phyloP scores from a whole-genome alignment of 2,888 invertebrate species.

The Chelonus formosanus region DNA sequence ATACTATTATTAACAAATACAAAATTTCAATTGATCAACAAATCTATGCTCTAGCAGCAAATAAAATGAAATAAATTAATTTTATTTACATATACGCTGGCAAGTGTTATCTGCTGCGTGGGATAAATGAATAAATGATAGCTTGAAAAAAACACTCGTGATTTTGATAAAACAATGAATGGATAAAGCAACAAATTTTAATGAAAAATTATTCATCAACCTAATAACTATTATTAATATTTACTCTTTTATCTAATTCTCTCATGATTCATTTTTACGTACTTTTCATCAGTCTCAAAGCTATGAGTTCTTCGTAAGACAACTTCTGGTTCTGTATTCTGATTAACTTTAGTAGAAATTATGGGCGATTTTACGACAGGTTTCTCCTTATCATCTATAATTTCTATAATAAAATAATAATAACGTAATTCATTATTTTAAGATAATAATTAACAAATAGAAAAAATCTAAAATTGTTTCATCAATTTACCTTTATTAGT shows the following conservation, averaged over 20 bases:
- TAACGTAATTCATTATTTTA: background rate
- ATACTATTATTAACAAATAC: too few relatives aligned
- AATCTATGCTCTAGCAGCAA: too few relatives aligned
- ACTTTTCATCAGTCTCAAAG: slow-evolving; percentile 90
- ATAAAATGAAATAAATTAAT: too few relatives aligned
- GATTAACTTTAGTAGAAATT: slow-evolving; percentile 59
- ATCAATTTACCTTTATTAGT: slow-evolving; percentile 50
- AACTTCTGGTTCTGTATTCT: slow-evolving; percentile 70
- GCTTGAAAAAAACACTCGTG: slow-evolving; percentile 27
- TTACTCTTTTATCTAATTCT: slow-evolving; percentile 3
- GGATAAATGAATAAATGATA: slow-evolving; percentile 10
- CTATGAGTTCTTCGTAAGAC: slow-evolving; percentile 84
- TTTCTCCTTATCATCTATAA: slow-evolving; percentile 64
- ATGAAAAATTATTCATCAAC: background rate
- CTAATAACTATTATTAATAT: slow-evolving; percentile 32
- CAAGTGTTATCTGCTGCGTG: slow-evolving; percentile 17
- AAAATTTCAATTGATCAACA: too few relatives aligned
- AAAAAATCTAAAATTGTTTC: too few relatives aligned
- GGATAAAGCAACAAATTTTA: slow-evolving; percentile 15
- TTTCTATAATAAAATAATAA: slow-evolving; percentile 44
- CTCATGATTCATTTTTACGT: slow-evolving; percentile 64
- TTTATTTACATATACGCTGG: background rate
- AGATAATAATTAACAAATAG: too few relatives aligned
- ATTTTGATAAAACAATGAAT: slow-evolving; percentile 17
- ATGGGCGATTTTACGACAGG: slow-evolving; percentile 57